These are phyloP conservation scores for Pomatorhinus ruficollis DNA, from an alignment of 2,113 vertebrate genomes.

Conservation along the genomic window DNA sequence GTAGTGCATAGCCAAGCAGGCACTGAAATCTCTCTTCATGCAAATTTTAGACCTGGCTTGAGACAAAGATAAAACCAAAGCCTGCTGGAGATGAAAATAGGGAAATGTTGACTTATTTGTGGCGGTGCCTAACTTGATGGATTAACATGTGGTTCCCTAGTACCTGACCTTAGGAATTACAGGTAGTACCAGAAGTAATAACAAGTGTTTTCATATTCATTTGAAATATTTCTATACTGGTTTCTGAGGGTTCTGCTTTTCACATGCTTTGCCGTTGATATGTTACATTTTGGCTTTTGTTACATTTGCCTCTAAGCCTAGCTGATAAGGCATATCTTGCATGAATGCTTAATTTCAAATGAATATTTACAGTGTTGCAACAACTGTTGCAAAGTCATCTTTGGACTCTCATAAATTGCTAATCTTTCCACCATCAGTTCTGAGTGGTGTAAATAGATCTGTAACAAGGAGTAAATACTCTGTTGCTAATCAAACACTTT, in stretches of 20 bases:
- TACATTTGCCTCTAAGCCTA: background rate
- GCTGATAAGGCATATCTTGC: background rate
- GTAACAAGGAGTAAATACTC: background rate
- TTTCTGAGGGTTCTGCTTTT: background rate
- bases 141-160: background rate
- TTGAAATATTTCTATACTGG: background rate
- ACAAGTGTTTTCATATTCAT: background rate
- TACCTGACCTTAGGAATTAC: background rate
- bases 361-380: background rate
- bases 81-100: background rate
- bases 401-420: slow-evolving; percentile 17
- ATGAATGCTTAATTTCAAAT: background rate
- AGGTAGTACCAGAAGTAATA: background rate
- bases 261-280: background rate
- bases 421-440: background rate
- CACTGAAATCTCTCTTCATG: slow-evolving; percentile 2
- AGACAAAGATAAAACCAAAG: slow-evolving; percentile 21
- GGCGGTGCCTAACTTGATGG: background rate
- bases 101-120: background rate
- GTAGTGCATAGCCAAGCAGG: background rate
- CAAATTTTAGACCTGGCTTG: slow-evolving; percentile 1
- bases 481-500: background rate
- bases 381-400: background rate
- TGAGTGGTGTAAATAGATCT: background rate
- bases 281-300: background rate